Evolutionary conservation across 2,888 invertebrate genomes (phyloP), one percentile per base, ranked within the genome.

Genomic region (Tillus elongatus): DNA sequence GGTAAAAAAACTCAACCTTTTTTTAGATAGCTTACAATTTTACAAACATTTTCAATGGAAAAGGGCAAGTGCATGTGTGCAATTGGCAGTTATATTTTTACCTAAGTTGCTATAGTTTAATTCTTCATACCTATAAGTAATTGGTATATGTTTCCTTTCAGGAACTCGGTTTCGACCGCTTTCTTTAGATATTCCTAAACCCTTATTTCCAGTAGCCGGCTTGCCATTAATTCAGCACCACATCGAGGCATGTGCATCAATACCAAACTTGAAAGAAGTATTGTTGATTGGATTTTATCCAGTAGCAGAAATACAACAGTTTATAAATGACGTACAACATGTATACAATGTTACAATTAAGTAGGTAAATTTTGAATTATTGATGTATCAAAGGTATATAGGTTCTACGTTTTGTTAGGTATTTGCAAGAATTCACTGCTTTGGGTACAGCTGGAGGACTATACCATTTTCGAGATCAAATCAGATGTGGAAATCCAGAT

Each of bases 151-250:
- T 33, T 28, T 30, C 43, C 45, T 16, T 68, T 26, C 61, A 95
- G 97, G 97, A 1, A 98, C 97, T 4, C 74, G 97, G 36, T 98
- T 98, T 66, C 81, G 98, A 1, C 98, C 98, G 0, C 70, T 98
- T 2, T 96, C 96, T 0, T 68, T 98, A 41, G 96, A 97, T 60
- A 82, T 88, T n/a, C 96, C 98, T 0, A 98, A 98, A 64, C 97
- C 97, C 0, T 64, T 98, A 10, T 98, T 98, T 64, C 96, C 96
- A 0, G 85, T 98, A 9, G 98, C 95, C 34, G 98, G 98, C 1
- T 69, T 90, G 27, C 96, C 97, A 0, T 74, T 97, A 43, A 89
- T 98, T 41, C 93, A 97, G 59, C 97, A 98, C 61, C 93, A 96
- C 57, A 92, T 98, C 35, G 92, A 95, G 65, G 92, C 96, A 31